These are phyloP conservation scores for Chorisops tibialis DNA, from an alignment of 2,888 invertebrate species.

Conservation along the genomic window DNA sequence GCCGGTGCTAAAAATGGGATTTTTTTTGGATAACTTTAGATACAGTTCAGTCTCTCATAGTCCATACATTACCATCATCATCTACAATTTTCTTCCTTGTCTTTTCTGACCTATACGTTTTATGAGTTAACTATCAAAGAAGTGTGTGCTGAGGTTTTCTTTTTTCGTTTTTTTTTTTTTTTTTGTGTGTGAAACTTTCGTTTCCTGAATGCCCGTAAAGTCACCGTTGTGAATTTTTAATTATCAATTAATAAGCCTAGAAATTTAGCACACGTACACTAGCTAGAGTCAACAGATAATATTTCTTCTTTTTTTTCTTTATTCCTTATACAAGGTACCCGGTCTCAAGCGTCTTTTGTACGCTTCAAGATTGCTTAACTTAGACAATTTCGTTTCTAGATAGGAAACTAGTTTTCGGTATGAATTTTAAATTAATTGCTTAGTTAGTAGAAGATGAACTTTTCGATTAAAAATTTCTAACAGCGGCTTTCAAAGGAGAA, in stretches of 20 bases:
- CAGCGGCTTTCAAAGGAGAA: background rate
- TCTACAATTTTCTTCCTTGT: too few species aligned
- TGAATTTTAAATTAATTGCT: conserved; percentile 21
- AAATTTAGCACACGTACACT: conserved; percentile 18
- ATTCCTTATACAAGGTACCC: background rate
- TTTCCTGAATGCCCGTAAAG: too few species aligned
- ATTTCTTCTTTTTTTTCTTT: background rate
- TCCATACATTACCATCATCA: too few species aligned
- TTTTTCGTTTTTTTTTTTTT: too few species aligned
- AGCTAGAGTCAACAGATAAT: conserved; percentile 13
- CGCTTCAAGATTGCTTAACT: conserved; percentile 13
- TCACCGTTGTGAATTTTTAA: conserved; percentile 15
- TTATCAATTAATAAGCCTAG: conserved; percentile 24
- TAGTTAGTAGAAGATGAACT: conserved; percentile 11
- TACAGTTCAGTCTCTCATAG: too few species aligned
- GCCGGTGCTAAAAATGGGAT: too few species aligned
- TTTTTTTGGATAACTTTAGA: too few species aligned
- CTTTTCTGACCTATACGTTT: too few species aligned
- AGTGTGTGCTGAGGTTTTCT: too few species aligned
- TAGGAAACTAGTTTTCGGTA: conserved; percentile 22
- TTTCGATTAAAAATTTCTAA: conserved; percentile 3
- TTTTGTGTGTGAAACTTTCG: too few species aligned
- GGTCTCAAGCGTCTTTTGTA: background rate
- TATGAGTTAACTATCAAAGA: too few species aligned
- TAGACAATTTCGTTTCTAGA: conserved; percentile 13